Conservation (phyloP, 2,888 invertebrate species). For the Stramonita haemastoma region DNA sequence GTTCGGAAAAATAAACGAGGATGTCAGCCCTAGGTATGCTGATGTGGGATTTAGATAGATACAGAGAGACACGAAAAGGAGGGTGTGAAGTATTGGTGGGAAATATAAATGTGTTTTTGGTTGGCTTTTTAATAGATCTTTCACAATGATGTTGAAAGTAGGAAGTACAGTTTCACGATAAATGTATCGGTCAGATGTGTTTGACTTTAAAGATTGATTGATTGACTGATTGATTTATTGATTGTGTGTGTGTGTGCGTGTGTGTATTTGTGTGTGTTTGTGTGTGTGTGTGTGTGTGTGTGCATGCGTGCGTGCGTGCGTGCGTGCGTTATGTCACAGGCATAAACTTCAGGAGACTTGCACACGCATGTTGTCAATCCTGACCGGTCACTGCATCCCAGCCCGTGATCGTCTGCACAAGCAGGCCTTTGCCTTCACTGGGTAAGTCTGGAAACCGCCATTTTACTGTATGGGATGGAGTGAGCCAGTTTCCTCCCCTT, state of each 20-base stretch:
- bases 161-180: no score
- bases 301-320: background rate
- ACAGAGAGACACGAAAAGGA: no score
- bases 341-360: slow-evolving; percentile 57
- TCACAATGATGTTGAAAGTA: no score
- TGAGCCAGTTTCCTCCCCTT: no score
- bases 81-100: no score
- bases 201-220: background rate
- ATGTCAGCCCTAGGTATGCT: no score
- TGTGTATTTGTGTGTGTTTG: background rate
- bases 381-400: slow-evolving; percentile 58
- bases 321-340: slow-evolving; percentile 46
- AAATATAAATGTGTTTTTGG: no score
- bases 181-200: background rate
- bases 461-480: no score
- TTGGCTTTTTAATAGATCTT: no score
- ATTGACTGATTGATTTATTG: background rate
- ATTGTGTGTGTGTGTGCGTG: background rate
- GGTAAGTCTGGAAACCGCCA: slow-evolving; percentile 43
- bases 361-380: slow-evolving; percentile 54
- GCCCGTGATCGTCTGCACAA: slow-evolving; percentile 51
- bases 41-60: no score
- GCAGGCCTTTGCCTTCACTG: slow-evolving; percentile 45
- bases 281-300: background rate
- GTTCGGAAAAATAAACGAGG: no score